Conservation (phyloP, 2,888 invertebrate genomes). For the Drosophila parthenogenetica region DNA sequence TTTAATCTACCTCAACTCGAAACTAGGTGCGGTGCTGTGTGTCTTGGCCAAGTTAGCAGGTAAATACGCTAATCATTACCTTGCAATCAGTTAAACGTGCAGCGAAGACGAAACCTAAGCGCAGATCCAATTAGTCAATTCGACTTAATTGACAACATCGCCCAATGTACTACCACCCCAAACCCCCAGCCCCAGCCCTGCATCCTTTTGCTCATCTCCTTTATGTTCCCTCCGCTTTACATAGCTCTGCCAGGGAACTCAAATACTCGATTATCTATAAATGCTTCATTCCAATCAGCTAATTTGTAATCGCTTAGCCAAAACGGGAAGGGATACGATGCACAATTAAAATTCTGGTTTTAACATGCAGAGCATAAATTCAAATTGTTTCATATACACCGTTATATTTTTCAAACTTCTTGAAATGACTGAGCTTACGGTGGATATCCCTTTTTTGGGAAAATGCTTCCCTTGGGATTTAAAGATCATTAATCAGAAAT, state of each 20-base stretch:
- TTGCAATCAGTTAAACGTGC: slow-evolving; percentile 32
- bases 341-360: not conserved
- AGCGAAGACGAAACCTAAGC: slow-evolving; percentile 21
- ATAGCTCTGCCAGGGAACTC: no score
- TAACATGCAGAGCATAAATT: no score
- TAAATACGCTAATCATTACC: slow-evolving; percentile 54
- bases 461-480: no score
- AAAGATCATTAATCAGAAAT: not conserved
- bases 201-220: not conserved
- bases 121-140: slow-evolving; percentile 53
- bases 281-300: no score
- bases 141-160: slow-evolving; percentile 47
- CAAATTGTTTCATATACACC: no score
- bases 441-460: no score
- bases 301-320: no score
- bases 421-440: no score
- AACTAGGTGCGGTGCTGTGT: slow-evolving; percentile 13
- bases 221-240: not conserved
- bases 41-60: slow-evolving; percentile 29
- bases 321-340: no score
- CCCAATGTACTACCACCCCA: no score
- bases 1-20: slow-evolving; percentile 47
- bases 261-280: not conserved
- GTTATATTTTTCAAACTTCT: no score
- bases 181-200: not conserved